phyloP scores from a whole-genome alignment of 2,797 vertebrate species.

The Leucoraja ocellata region DNA sequence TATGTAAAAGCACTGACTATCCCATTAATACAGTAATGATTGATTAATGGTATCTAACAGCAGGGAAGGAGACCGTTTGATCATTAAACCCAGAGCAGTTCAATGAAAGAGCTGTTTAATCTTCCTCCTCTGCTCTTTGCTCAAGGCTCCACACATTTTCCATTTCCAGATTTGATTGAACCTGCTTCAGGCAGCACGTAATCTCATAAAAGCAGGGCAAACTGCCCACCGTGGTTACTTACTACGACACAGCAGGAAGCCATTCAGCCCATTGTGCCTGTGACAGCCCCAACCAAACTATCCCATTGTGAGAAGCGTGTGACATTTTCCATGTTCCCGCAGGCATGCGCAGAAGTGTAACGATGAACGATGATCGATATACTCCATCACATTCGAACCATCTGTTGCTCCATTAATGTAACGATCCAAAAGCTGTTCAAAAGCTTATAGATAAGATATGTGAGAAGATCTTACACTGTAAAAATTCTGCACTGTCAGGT shows the following conservation, averaged over 20 bases:
- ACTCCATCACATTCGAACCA: background rate
- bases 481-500: background rate
- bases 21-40: background rate
- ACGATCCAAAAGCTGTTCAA: background rate
- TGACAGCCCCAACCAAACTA: too few relatives aligned
- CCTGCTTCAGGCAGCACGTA: background rate
- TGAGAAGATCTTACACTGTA: background rate
- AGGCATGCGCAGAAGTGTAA: background rate
- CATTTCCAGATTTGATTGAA: background rate
- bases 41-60: background rate
- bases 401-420: background rate
- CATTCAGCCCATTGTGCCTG: too few relatives aligned
- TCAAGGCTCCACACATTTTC: background rate
- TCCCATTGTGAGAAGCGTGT: too few relatives aligned
- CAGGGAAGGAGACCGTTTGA: background rate
- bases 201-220: background rate
- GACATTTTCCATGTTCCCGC: background rate
- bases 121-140: background rate
- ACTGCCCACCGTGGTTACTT: background rate
- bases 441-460: background rate
- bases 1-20: background rate
- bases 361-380: background rate
- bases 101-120: background rate
- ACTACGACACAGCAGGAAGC: too few relatives aligned
- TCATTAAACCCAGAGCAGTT: too few relatives aligned